Percentiles rank a stretch among this genome's conserved stretches.
Conservation (phyloP, 2,113 vertebrate genomes). For the Gymnocephalus cernua region DNA sequence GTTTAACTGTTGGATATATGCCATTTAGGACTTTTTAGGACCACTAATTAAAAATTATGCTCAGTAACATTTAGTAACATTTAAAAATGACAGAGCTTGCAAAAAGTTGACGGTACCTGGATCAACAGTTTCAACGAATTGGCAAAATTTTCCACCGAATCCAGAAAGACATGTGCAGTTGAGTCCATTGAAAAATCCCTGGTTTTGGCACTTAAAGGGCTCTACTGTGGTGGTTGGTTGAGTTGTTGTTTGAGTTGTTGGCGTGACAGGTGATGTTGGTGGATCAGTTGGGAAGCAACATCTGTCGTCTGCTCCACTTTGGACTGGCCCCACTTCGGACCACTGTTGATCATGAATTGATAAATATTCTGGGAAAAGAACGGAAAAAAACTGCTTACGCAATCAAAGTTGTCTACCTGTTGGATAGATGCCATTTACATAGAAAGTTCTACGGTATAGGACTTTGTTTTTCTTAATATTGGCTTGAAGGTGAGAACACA, state of each 20-base stretch:
- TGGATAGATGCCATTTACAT: too few species aligned
- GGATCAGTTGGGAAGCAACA: not conserved
- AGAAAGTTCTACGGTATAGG: too few species aligned
- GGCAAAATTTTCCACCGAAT: not conserved
- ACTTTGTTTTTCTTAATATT: too few species aligned
- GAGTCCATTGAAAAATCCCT: not conserved
- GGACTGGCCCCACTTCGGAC: not conserved
- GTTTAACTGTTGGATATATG: too few species aligned
- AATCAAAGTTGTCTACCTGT: too few species aligned
- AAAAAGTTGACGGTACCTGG: slow-evolving; percentile 15
- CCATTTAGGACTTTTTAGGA: too few species aligned
- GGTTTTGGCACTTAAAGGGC: not conserved
- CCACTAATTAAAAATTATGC: too few species aligned
- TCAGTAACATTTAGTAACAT: not conserved
- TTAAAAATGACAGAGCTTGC: not conserved
- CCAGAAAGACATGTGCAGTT: not conserved
- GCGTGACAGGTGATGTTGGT: not conserved
- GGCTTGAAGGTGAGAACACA: too few species aligned
- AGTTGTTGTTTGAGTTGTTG: not conserved
- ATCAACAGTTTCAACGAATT: fast-evolving
- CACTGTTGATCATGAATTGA: not conserved
- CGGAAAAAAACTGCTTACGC: not conserved
- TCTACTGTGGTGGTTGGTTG: not conserved
- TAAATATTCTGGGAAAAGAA: not conserved
- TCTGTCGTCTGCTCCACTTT: not conserved